Conservation (phyloP, 2,888 invertebrate species). For the Stenurella melanura region DNA sequence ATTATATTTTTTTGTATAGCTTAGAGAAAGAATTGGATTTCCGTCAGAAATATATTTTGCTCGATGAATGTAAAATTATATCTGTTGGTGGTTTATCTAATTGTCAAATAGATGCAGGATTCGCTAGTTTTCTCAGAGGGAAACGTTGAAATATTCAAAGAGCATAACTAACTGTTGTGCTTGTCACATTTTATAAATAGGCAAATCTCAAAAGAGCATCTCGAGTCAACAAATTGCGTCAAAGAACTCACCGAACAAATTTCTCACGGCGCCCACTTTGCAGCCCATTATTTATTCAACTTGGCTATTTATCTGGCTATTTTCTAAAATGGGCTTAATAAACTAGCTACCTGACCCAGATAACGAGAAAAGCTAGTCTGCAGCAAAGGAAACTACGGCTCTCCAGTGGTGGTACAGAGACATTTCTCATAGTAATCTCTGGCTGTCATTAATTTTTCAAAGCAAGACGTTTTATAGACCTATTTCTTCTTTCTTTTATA, state of each 20-base stretch:
- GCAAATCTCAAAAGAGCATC: slow-evolving; percentile 15
- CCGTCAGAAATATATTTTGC: too few species aligned
- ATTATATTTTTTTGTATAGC: too few species aligned
- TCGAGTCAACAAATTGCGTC: slow-evolving; percentile 17
- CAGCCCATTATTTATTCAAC: slow-evolving; percentile 41
- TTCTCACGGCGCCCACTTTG: slow-evolving; percentile 29
- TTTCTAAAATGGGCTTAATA: slow-evolving; percentile 39
- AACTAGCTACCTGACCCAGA: slow-evolving; percentile 44
- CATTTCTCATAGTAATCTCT: neutral
- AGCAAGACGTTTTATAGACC: slow-evolving; percentile 7
- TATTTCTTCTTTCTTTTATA: neutral
- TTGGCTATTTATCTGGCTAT: slow-evolving; percentile 40
- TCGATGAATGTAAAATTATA: too few species aligned
- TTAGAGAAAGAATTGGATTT: too few species aligned
- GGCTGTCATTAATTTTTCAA: slow-evolving; percentile 4
- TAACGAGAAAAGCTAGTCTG: slow-evolving; percentile 27
- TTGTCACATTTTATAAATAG: slow-evolving; percentile 4
- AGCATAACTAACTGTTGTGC: neutral
- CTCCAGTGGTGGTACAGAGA: slow-evolving; percentile 17
- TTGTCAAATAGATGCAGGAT: neutral
- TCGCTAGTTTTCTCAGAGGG: neutral
- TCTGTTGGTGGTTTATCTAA: too few species aligned
- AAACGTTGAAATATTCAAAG: neutral
- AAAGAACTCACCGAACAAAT: slow-evolving; percentile 27
- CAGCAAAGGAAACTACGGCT: slow-evolving; percentile 21